A percentile compares a stretch with the other conserved stretches of the same genome.
Conservation (phyloP, 2,113 vertebrate genomes). For the Budorcas taxicolor region DNA sequence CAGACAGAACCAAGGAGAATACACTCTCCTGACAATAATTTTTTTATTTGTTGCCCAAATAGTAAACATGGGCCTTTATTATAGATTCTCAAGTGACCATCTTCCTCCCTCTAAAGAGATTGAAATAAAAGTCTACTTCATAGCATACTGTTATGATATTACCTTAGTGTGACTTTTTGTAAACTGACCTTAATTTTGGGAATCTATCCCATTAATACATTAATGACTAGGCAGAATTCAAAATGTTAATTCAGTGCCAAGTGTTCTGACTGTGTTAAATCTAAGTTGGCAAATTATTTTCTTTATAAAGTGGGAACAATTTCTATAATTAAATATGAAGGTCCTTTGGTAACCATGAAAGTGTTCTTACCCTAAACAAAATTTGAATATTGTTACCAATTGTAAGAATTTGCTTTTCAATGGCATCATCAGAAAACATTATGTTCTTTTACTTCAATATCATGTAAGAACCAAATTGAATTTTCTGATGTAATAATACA, state of each 20-base stretch:
- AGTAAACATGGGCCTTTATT: neutral
- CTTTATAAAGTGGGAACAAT: neutral
- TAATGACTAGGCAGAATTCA: slow-evolving; percentile 14
- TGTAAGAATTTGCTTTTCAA: neutral
- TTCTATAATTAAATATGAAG: neutral
- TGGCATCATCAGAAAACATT: neutral
- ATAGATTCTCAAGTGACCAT: neutral
- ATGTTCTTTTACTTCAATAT: neutral
- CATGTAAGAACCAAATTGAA: neutral
- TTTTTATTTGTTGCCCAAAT: neutral
- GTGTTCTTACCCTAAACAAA: neutral
- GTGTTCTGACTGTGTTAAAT: neutral
- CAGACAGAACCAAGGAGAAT: no score
- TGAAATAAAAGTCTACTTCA: neutral
- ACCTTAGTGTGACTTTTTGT: neutral
- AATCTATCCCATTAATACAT: neutral
- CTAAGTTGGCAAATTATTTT: neutral
- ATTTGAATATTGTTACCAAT: neutral
- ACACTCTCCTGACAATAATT: neutral
- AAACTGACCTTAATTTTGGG: neutral
- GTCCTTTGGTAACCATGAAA: neutral
- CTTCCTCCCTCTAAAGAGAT: accelerated
- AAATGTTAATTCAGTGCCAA: neutral
- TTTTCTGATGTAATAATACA: neutral
- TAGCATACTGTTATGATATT: neutral